phyloP scores from a whole-genome alignment of 1,140 invertebrate species.

The Oedothorax gibbosus region DNA sequence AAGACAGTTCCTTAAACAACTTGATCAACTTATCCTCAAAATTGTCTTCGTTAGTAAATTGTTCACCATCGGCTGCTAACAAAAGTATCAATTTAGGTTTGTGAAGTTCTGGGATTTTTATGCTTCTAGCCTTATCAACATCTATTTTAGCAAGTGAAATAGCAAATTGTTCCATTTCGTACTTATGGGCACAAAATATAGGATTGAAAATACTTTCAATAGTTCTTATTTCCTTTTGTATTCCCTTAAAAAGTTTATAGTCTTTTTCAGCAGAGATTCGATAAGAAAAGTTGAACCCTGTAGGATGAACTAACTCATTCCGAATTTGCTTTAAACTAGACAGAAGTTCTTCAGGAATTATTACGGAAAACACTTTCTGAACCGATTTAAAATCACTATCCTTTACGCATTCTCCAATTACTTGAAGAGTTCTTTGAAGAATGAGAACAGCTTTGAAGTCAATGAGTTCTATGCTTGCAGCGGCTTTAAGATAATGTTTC shows the following conservation, averaged over 20 bases:
- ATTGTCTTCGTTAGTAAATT: neutral
- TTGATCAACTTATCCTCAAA: neutral
- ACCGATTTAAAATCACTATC: neutral
- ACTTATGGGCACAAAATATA: neutral
- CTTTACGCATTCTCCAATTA: conserved; percentile 18
- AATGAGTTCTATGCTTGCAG: neutral
- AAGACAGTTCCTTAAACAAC: neutral
- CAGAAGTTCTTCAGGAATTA: neutral
- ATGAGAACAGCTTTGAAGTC: neutral
- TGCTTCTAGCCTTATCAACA: neutral
- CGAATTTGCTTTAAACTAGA: neutral
- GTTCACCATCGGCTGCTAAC: neutral
- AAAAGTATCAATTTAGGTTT: neutral
- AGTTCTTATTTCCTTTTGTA: neutral
- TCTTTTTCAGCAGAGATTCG: neutral
- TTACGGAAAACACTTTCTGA: neutral
- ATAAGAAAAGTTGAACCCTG: neutral
- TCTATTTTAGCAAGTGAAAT: neutral
- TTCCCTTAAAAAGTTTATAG: neutral
- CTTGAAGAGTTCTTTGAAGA: conserved; percentile 19
- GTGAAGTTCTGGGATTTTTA: neutral
- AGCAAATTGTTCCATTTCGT: neutral
- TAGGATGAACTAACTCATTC: neutral
- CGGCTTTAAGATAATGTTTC: conserved; percentile 9
- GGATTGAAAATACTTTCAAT: neutral